Evolutionary conservation across 2,888 invertebrate species (phyloP), one percentile per base, ranked within the genome.

Genomic region (Cantharis rustica): DNA sequence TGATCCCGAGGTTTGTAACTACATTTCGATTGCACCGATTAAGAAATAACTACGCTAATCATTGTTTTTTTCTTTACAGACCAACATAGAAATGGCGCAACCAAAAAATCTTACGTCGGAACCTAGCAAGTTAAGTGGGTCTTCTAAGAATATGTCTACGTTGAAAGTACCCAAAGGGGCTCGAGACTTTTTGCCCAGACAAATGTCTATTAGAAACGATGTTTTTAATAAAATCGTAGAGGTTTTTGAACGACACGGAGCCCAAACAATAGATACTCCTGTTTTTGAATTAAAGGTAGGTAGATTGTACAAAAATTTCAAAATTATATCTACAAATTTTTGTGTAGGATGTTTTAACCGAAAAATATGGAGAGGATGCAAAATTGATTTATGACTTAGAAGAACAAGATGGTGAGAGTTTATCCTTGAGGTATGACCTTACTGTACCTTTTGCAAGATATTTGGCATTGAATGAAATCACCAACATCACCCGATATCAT

Each of bases 311-410:
- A 10, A 27, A 11, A 27, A 27, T 11, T 27, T 1, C 3, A 11
- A 10, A 10, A 10, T 26, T 26, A 26, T 20, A 20, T 20, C 10
- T 16, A 13, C 4, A 27, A 13, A 5, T n/a, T 75, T 69, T 61
- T 71, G 20, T 68, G 95, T 87, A 98, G 96, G 98, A 99, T 88
- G 97, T 98, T 3, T 90, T 99, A 71, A 98, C 98, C 16, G 99
- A 98, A 68, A 99, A 99, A 89, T 99, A 99, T 90, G 99, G 99
- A 0, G 99, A 99, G 89, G 99, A 99, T 88, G 97, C 98, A 0
- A 99, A 99, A 87, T 90, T 99, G 10, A 99, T 99, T 77, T 99
- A 99, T 88, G 99, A 99, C 88, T 90, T 99, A 66, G 96, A 96
- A 87, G 98, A 99, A 89, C 99, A 99, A 89, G 99, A 99, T 72